Conservation (phyloP, 2,113 vertebrate genomes). For the Menura novaehollandiae region DNA sequence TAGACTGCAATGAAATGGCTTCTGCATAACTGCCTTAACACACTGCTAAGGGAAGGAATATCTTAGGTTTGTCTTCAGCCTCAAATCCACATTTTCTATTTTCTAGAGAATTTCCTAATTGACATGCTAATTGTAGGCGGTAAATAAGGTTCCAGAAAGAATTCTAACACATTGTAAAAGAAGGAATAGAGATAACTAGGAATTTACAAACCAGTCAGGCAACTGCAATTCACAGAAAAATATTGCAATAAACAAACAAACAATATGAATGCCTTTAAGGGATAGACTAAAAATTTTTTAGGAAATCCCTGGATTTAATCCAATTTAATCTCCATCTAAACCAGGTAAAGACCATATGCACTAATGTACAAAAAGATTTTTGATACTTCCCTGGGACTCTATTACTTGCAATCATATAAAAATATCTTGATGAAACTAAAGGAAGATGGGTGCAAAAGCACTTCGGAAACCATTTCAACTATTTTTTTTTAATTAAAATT, state of each 20-base stretch:
- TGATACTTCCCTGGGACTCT: not conserved
- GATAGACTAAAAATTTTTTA: not conserved
- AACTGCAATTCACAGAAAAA: not conserved
- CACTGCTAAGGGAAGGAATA: not conserved
- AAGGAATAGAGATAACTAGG: not conserved
- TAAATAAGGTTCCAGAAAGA: not conserved
- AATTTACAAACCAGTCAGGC: not conserved
- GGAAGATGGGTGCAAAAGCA: not conserved
- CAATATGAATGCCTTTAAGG: not conserved
- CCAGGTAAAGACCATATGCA: not conserved
- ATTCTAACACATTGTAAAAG: not conserved
- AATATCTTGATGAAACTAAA: not conserved
- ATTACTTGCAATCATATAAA: not conserved
- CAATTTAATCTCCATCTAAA: not conserved
- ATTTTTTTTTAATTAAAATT: not conserved
- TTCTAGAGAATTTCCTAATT: not conserved
- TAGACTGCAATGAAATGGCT: not conserved
- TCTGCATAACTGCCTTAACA: not conserved
- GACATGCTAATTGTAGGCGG: not conserved
- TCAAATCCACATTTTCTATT: not conserved
- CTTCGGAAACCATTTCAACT: not conserved
- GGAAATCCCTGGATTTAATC: not conserved
- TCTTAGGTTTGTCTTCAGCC: not conserved
- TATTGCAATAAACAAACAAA: not conserved
- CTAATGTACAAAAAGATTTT: not conserved